Conservation (phyloP, 2,797 vertebrate genomes). For the Lepilemur septentrionalis region DNA sequence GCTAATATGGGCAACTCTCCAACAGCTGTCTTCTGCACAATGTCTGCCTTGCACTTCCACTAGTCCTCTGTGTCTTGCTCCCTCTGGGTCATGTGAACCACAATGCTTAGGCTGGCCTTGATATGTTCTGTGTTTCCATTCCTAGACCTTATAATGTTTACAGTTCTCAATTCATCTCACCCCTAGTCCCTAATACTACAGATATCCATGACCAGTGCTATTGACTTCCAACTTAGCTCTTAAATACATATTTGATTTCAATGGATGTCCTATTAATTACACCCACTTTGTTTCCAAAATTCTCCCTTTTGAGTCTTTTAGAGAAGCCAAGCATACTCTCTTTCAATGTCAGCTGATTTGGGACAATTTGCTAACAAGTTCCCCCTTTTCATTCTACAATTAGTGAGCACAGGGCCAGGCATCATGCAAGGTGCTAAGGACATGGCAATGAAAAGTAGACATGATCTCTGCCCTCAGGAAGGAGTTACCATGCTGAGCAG, state of each 20-base stretch:
- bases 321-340: slow-evolving; percentile 1
- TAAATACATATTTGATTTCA: not conserved
- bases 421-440: not conserved
- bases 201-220: not conserved
- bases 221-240: not conserved
- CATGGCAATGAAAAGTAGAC: not conserved
- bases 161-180: not conserved
- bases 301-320: not conserved
- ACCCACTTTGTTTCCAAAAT: not conserved
- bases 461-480: not conserved
- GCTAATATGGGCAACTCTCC: not conserved
- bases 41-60: not conserved
- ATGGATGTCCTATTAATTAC: not conserved
- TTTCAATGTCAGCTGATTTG: not conserved
- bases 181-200: not conserved
- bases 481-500: not conserved
- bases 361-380: not conserved
- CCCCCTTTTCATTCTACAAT: not conserved
- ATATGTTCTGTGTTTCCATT: not conserved
- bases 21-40: not conserved
- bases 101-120: not conserved
- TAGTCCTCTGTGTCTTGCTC: not conserved
- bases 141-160: not conserved
- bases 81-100: not conserved
- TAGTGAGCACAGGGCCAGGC: not conserved